These are phyloP conservation scores for Colletes latitarsis DNA, from an alignment of 1,140 invertebrate genomes.

Conservation along the genomic window DNA sequence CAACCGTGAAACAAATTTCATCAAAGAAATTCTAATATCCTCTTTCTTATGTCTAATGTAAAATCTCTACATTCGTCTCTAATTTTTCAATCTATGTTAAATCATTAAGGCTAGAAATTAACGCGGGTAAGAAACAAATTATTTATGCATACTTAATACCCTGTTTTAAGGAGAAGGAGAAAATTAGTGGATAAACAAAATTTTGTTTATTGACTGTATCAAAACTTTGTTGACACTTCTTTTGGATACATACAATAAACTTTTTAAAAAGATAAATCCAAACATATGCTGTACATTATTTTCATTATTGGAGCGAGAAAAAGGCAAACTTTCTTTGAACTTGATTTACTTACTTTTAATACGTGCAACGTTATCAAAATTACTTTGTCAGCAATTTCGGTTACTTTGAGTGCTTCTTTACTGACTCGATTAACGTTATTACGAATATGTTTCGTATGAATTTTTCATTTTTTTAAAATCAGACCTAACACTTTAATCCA, in stretches of 20 bases:
- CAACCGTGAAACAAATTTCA: background rate
- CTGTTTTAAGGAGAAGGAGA: background rate
- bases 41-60: background rate
- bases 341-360: too few species aligned
- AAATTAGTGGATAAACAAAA: background rate
- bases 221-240: background rate
- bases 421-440: background rate
- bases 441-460: background rate
- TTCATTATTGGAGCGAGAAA: too few species aligned
- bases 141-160: background rate
- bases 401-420: background rate
- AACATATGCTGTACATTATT: background rate
- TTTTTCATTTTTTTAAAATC: too few species aligned
- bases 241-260: background rate
- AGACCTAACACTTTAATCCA: too few species aligned
- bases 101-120: background rate
- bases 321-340: too few species aligned
- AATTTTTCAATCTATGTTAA: conserved; percentile 12
- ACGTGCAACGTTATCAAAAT: background rate
- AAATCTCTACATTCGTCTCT: background rate
- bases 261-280: background rate
- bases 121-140: background rate
- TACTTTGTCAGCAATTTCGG: background rate
- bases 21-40: background rate
- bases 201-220: too few species aligned